A percentile compares a stretch with the other conserved stretches of the same genome.
Evolutionary conservation across 2,888 invertebrate genomes (phyloP).

Genomic region (Drosophila algonquin): DNA sequence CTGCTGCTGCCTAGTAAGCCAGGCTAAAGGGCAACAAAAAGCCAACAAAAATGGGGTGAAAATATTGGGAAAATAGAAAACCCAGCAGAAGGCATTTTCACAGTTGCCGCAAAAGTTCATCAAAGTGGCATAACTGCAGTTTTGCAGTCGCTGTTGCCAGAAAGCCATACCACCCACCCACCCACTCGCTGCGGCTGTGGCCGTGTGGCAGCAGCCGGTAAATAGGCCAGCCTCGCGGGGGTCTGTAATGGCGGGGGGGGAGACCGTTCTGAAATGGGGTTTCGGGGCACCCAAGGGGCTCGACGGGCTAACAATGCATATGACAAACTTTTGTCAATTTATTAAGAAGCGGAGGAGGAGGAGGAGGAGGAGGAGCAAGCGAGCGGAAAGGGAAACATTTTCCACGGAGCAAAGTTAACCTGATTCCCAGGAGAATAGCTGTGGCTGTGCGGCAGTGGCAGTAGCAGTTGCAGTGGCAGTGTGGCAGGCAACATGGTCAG

Average conservation of each 20-base stretch:
- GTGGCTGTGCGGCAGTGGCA: background rate
- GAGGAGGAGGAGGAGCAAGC: no score
- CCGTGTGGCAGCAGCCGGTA: constrained; percentile 29
- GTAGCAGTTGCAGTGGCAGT: background rate
- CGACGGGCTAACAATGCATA: constrained; percentile 74
- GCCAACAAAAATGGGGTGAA: background rate
- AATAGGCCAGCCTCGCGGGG: constrained; percentile 34
- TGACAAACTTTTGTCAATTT: constrained; percentile 80
- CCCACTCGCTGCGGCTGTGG: constrained; percentile 37
- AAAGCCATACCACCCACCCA: constrained; percentile 14
- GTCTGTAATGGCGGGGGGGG: background rate
- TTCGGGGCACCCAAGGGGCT: constrained; percentile 60
- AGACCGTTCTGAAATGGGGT: constrained; percentile 4
- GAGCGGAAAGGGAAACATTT: constrained; percentile 35
- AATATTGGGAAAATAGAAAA: constrained; percentile 6
- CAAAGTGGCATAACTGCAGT: constrained; percentile 61
- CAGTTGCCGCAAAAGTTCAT: constrained; percentile 64
- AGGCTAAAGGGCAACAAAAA: constrained; percentile 12
- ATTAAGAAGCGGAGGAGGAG: constrained; percentile 64
- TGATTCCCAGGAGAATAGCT: constrained; percentile 70
- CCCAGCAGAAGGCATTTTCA: constrained; percentile 35
- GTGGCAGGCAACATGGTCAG: constrained; percentile 53
- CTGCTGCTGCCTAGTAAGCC: background rate
- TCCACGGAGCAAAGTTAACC: constrained; percentile 63
- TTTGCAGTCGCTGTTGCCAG: constrained; percentile 47